These are phyloP conservation scores for Python bivittatus DNA, from an alignment of 2,113 vertebrate species.

Conservation along the genomic window DNA sequence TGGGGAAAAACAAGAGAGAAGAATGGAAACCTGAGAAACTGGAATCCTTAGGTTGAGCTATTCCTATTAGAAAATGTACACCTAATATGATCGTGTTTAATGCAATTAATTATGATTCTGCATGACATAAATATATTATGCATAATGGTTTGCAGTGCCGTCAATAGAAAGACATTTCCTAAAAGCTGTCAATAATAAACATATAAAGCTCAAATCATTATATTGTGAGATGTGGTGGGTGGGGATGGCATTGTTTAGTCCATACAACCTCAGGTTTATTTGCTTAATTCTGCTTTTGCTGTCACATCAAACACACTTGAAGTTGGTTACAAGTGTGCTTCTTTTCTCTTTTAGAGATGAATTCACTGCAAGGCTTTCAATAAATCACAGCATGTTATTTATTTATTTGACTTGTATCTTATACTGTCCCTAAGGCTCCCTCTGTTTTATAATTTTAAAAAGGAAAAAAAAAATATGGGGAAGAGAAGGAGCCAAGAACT, in stretches of 20 bases:
- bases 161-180: too few species aligned
- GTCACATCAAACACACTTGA: background rate
- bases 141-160: background rate
- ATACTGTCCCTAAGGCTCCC: background rate
- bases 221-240: background rate
- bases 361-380: background rate
- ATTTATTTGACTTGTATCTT: background rate
- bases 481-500: background rate
- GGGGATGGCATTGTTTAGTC: background rate
- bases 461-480: background rate
- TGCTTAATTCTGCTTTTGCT: background rate
- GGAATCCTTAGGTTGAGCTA: background rate
- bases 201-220: background rate
- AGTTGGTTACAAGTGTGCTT: background rate
- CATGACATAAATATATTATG: background rate
- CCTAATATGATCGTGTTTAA: too few species aligned
- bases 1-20: background rate
- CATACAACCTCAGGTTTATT: background rate
- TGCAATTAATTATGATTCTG: background rate
- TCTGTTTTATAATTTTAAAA: background rate
- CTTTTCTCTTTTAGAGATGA: background rate
- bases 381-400: constrained; percentile 6
- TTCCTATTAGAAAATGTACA: background rate
- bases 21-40: background rate
- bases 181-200: background rate